Conservation (phyloP, 2,113 vertebrate genomes). For the Saimiri boliviensis region DNA sequence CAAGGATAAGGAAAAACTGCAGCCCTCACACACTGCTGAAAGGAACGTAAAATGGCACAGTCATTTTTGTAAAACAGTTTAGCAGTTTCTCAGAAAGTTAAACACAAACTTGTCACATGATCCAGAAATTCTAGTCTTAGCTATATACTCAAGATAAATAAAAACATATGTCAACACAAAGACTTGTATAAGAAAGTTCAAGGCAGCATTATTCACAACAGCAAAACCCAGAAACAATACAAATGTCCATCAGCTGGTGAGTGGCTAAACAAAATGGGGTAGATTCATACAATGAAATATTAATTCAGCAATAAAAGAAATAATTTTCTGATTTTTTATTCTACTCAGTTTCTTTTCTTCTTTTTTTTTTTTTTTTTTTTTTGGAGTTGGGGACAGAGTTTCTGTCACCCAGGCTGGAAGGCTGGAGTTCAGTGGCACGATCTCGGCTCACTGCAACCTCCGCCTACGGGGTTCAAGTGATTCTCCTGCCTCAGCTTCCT, state of each 20-base stretch:
- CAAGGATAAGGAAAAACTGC: not conserved
- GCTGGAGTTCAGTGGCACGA: too few species aligned
- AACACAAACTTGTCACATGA: not conserved
- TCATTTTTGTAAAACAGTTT: not conserved
- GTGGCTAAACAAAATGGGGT: not conserved
- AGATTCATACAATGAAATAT: not conserved
- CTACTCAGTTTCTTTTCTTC: not conserved
- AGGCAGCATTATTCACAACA: not conserved
- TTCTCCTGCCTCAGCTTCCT: too few species aligned
- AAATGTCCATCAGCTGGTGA: not conserved
- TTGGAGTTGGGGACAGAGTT: rapidly evolving
- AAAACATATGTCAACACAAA: not conserved
- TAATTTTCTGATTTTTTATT: not conserved
- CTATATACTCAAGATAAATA: not conserved
- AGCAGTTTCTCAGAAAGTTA: slow-evolving; percentile 11
- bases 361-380: too few species aligned
- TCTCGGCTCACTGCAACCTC: too few species aligned
- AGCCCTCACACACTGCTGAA: not conserved
- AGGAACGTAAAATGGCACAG: not conserved
- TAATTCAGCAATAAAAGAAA: slow-evolving; percentile 23
- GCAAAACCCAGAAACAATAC: not conserved
- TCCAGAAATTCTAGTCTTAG: not conserved
- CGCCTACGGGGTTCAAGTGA: too few species aligned
- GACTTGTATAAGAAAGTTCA: not conserved
- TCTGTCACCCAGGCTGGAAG: too few species aligned